Evolutionary conservation across 1,140 invertebrate genomes (phyloP).

Genomic region (Zaprionus inermis): DNA sequence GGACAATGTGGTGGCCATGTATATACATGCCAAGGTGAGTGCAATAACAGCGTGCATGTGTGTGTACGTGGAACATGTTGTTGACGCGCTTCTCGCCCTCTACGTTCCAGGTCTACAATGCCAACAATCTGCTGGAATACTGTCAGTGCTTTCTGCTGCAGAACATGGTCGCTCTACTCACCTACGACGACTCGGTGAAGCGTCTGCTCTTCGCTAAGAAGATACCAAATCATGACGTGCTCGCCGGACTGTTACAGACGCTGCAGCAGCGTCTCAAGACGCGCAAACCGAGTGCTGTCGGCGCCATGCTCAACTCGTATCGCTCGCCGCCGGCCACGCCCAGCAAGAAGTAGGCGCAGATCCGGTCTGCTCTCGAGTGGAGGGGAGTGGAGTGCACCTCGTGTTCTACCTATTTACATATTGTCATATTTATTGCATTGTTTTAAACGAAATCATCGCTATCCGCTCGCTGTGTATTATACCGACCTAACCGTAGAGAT

Average conservation of each 20-base stretch:
- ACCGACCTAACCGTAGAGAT: conserved; percentile 24
- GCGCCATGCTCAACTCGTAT: conserved; percentile 62
- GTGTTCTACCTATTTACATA: conserved; percentile 26
- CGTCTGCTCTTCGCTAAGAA: conserved; percentile 94
- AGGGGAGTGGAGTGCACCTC: background rate
- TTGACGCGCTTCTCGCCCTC: background rate
- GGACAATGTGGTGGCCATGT: conserved; percentile 96
- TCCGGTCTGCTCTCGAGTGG: background rate
- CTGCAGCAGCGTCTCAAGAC: conserved; percentile 91
- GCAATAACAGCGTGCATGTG: background rate
- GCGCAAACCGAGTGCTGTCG: conserved; percentile 62
- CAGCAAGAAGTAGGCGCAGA: conserved; percentile 59
- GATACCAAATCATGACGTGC: conserved; percentile 94
- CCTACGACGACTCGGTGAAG: conserved; percentile 95
- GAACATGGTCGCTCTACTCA: conserved; percentile 96
- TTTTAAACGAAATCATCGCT: conserved; percentile 67
- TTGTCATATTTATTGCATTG: conserved; percentile 76
- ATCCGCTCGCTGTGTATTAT: conserved; percentile 68
- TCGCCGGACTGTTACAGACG: conserved; percentile 91
- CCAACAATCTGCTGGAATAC: conserved; percentile 93
- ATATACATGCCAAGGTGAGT: conserved; percentile 94
- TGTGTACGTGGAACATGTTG: no score
- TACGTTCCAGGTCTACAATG: conserved; percentile 91
- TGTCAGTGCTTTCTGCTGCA: conserved; percentile 96
- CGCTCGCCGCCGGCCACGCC: conserved; percentile 67